phyloP scores from a whole-genome alignment of 92 coral and sea anemone species.

The Chrysogorgia sp. region DNA sequence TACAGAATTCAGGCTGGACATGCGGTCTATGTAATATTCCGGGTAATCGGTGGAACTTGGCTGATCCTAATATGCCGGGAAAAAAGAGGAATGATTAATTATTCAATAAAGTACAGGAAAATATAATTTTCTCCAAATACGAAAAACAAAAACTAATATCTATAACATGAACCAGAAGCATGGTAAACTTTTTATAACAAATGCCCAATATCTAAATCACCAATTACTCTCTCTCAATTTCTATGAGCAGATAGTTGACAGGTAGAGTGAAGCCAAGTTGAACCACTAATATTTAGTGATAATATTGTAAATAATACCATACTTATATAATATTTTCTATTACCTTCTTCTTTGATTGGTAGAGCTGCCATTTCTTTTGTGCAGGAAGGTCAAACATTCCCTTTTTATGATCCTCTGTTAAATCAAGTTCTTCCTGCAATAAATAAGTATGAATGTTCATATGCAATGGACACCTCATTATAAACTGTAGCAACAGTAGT shows the following conservation, averaged over 20 bases:
- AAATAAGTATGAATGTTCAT: constrained; percentile 1
- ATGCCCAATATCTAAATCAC: no score
- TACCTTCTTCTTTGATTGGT: constrained; percentile 96
- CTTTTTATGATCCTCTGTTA: constrained; percentile 88
- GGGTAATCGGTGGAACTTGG: constrained; percentile 96
- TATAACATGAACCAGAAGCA: no score
- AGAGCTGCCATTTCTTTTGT: constrained; percentile 98
- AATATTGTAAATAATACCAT: no score
- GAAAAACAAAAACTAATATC: no score
- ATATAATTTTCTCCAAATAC: no score
- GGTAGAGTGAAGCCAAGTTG: no score
- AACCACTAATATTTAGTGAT: no score
- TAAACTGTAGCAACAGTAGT: background rate
- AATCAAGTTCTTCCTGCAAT: constrained; percentile 97
- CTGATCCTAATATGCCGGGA: constrained; percentile 96
- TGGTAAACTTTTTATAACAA: no score
- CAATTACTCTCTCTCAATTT: no score
- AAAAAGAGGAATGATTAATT: constrained; percentile 1
- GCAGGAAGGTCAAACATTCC: constrained; percentile 98
- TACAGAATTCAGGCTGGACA: constrained; percentile 81
- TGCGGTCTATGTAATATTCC: constrained; percentile 92
- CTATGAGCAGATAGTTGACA: no score
- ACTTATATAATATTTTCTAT: background rate
- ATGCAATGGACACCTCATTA: background rate
- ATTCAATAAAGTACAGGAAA: background rate